Percentiles rank a stretch among this genome's conserved stretches.
Evolutionary conservation across 1,140 invertebrate genomes (phyloP).

Genomic region (Geopemphigus sp.): DNA sequence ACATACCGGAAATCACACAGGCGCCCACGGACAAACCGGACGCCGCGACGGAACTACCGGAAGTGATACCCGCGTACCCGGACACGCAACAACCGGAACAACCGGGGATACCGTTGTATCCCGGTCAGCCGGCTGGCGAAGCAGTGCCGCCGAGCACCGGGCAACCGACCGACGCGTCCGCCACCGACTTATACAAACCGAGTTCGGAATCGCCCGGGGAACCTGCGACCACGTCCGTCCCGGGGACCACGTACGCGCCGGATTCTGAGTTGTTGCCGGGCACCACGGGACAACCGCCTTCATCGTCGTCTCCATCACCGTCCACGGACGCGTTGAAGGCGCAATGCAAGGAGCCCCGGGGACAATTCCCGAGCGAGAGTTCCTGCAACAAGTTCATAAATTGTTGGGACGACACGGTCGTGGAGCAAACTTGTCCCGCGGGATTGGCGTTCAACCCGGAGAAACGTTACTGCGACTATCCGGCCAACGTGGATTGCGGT

Average conservation of each 20-base stretch:
- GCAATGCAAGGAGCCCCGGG: slow-evolving; percentile 55
- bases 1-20: slow-evolving; percentile 32
- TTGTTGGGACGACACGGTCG: slow-evolving; percentile 68
- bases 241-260: slow-evolving; percentile 36
- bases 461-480: slow-evolving; percentile 63
- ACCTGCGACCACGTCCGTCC: slow-evolving; percentile 43
- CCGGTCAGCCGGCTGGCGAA: slow-evolving; percentile 26
- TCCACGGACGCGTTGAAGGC: slow-evolving; percentile 40
- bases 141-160: neutral
- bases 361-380: slow-evolving; percentile 63
- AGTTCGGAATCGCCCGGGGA: slow-evolving; percentile 52
- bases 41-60: slow-evolving; percentile 19
- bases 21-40: slow-evolving; percentile 24
- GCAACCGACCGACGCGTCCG: neutral
- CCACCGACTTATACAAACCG: slow-evolving; percentile 50
- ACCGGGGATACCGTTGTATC: slow-evolving; percentile 33
- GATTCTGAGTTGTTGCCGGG: neutral
- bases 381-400: slow-evolving; percentile 66
- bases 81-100: slow-evolving; percentile 45
- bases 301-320: no score
- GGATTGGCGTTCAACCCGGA: slow-evolving; percentile 62
- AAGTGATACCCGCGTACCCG: slow-evolving; percentile 50
- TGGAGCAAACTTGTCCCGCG: slow-evolving; percentile 65
- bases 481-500: slow-evolving; percentile 64
- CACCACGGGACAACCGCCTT: no score